Evolutionary conservation across 2,888 invertebrate species (phyloP).

Genomic region (Baccha elongata): DNA sequence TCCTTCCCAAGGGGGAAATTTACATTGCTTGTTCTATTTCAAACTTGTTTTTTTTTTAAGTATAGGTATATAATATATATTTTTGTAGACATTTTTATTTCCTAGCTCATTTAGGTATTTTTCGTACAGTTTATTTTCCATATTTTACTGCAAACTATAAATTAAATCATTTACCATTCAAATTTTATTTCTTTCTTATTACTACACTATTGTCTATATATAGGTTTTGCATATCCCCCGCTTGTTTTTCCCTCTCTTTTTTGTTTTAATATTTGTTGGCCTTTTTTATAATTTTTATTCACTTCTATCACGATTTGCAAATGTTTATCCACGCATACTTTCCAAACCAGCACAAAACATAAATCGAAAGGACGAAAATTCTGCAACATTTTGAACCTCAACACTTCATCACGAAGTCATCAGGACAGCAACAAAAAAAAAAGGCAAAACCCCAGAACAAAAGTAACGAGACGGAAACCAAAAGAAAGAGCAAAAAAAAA

Average conservation of each 20-base stretch:
- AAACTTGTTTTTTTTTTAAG: slow-evolving; percentile 7
- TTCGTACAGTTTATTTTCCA: slow-evolving; percentile 52
- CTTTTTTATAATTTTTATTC: slow-evolving; percentile 68
- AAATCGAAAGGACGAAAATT: slow-evolving; percentile 20
- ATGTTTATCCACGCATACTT: slow-evolving; percentile 53
- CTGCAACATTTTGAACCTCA: slow-evolving; percentile 46
- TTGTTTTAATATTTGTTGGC: slow-evolving; percentile 3
- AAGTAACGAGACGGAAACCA: slow-evolving; percentile 49
- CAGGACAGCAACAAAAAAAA: slow-evolving; percentile 22
- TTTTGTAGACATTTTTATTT: slow-evolving; percentile 62
- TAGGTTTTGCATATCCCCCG: slow-evolving; percentile 49
- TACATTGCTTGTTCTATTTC: slow-evolving; percentile 32
- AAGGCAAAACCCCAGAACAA: slow-evolving; percentile 34
- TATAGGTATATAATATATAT: slow-evolving; percentile 2
- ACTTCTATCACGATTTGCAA: slow-evolving; percentile 65
- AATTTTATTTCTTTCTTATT: slow-evolving; percentile 58
- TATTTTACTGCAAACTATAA: slow-evolving; percentile 71
- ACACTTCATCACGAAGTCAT: slow-evolving; percentile 67
- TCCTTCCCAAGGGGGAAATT: slow-evolving; percentile 15
- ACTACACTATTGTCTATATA: slow-evolving; percentile 22
- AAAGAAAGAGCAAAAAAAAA: slow-evolving; percentile 12
- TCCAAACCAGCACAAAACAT: slow-evolving; percentile 21
- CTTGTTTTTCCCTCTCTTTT: not conserved
- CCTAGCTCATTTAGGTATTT: slow-evolving; percentile 55
- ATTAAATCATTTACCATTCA: slow-evolving; percentile 69